phyloP scores from a whole-genome alignment of 2,113 vertebrate genomes.

The Paraplagusia blochii region DNA sequence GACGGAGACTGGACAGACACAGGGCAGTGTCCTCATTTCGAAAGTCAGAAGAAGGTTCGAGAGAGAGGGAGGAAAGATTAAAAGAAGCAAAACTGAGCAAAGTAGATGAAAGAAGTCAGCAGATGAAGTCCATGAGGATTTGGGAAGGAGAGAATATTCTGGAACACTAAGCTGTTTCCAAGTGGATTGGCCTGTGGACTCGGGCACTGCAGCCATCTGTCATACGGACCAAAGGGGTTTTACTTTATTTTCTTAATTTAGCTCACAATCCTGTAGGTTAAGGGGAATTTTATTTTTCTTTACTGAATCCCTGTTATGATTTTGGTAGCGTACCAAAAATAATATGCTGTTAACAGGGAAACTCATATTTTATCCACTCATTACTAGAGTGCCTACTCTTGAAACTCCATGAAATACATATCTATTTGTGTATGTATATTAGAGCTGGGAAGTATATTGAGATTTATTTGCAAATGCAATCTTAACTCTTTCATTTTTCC shows the following conservation, averaged over 20 bases:
- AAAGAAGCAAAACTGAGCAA: conserved; percentile 12
- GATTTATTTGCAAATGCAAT: too few relatives aligned
- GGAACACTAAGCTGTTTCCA: conserved; percentile 36
- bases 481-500: too few relatives aligned
- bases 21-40: conserved; percentile 1
- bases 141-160: conserved; percentile 22
- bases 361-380: too few relatives aligned
- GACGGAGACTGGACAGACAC: not conserved
- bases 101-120: conserved; percentile 26
- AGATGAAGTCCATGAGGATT: conserved; percentile 30
- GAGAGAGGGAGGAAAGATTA: conserved; percentile 2
- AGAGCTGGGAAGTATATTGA: too few relatives aligned
- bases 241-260: not conserved
- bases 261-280: conserved; percentile 2
- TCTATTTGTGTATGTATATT: too few relatives aligned
- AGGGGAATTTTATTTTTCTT: not conserved
- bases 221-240: not conserved
- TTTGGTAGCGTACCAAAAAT: too few relatives aligned
- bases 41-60: conserved; percentile 1
- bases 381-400: too few relatives aligned
- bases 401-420: too few relatives aligned
- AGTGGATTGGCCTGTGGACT: conserved; percentile 7
- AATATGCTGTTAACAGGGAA: too few relatives aligned
- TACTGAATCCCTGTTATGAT: too few relatives aligned
- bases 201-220: not conserved